Evolutionary conservation across 1,140 invertebrate species (phyloP).

Genomic region (Aculops lycopersici): DNA sequence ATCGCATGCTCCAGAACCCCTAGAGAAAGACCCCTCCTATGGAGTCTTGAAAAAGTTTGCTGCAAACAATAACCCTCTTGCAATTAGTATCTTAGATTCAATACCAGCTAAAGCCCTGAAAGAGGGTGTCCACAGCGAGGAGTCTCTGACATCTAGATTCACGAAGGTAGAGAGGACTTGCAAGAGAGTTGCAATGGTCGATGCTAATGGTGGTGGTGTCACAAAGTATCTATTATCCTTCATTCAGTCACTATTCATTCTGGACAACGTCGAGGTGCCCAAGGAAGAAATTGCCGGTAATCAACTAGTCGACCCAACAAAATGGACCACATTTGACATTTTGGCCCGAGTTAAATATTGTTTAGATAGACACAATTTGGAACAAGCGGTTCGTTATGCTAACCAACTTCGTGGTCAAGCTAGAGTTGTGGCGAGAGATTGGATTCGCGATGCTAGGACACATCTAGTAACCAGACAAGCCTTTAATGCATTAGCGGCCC

Average conservation of each 20-base stretch:
- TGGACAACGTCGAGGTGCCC: constrained; percentile 18
- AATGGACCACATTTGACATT: constrained; percentile 48
- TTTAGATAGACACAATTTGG: constrained; percentile 48
- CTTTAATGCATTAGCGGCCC: constrained; percentile 45
- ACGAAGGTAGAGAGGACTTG: constrained; percentile 25
- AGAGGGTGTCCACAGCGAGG: constrained; percentile 51
- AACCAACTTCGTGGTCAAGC: constrained; percentile 56
- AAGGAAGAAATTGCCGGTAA: constrained; percentile 11
- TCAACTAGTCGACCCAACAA: constrained; percentile 18
- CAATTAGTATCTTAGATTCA: constrained; percentile 30
- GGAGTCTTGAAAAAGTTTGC: too few relatives aligned
- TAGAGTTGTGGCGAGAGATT: constrained; percentile 39
- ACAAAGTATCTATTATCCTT: constrained; percentile 55
- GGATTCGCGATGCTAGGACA: constrained; percentile 47
- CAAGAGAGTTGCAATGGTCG: constrained; percentile 40
- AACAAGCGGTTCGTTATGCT: constrained; percentile 51
- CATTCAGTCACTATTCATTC: constrained; percentile 29
- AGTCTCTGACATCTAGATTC: constrained; percentile 47
- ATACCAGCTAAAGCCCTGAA: constrained; percentile 38
- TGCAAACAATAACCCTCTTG: too few relatives aligned
- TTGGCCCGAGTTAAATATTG: constrained; percentile 48
- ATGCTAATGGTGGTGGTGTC: constrained; percentile 33
- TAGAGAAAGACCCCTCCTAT: too few relatives aligned
- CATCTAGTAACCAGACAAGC: constrained; percentile 66
- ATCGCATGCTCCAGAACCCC: constrained; percentile 16